Evolutionary conservation across 2,888 invertebrate genomes (phyloP), one percentile per base, ranked within the genome.

Genomic region (Junonia oenone): DNA sequence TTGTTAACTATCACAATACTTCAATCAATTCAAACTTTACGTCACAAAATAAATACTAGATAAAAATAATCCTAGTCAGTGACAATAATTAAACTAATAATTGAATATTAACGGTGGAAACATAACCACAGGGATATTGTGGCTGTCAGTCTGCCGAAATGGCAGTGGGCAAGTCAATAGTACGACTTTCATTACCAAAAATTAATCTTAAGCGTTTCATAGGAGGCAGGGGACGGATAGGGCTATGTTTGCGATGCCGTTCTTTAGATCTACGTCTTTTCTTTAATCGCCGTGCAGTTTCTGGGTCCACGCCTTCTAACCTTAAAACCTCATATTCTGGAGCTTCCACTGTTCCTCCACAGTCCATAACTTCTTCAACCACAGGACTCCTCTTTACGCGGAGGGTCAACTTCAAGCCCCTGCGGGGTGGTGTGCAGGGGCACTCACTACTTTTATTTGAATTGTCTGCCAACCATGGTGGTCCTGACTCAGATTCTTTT

Each of bases 321-420:
- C 96, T 92, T 72, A 97, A 83, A 53, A 97, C 95, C 84, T 97
- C 97, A 78, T 97, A 97, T 73, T 96, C 96, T 0, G 95, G 94
- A 68, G 93, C 93, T 70, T 92, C 93, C 14, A 93, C 94, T 26
- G 94, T 94, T n/a, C 94, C 94, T 55, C 87, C 83, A 68, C 85
- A 86, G 75, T 96, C 96, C 71, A 96, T 94, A 0, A 95, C 93
- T 72, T 97, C 96, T 72, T 97, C 97, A 46, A 96, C 84, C 52
- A 96, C 94, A 1, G 96, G 96, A 63, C 96, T 96, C 27, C 97
- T 93, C 77, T 97, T 97, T 92, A 97, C 95, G 4, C 97, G 92
- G 57, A 97, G 81, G 5, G 96, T 97, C 59, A 97, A 78, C 74
- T 96, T 96, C 50, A 97, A 78, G 4, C 95, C 91, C 49, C 92